Conservation (phyloP, 2,797 vertebrate genomes). For the Leptoclinus maculatus region DNA sequence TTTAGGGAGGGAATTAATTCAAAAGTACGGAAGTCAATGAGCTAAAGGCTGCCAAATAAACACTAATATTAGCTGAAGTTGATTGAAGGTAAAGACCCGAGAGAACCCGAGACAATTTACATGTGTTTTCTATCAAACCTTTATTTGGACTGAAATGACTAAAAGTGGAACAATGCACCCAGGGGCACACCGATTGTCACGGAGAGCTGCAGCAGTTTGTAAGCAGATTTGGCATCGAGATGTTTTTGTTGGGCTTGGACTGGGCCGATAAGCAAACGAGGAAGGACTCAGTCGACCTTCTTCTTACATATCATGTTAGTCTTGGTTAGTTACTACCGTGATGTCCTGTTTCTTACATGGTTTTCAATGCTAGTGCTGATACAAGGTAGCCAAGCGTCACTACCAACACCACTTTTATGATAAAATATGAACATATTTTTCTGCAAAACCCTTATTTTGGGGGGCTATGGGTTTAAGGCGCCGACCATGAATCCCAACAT, state of each 20-base stretch:
- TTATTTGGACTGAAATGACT: background rate
- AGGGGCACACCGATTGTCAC: background rate
- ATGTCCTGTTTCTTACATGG: no score
- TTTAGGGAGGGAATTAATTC: background rate
- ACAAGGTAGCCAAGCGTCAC: background rate
- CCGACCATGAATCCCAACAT: no score
- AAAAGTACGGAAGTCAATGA: background rate
- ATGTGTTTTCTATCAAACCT: background rate
- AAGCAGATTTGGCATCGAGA: background rate
- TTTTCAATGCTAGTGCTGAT: background rate
- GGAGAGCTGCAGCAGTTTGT: background rate
- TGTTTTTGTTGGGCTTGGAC: conserved; percentile 10
- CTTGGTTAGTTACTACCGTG: background rate
- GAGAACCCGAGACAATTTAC: background rate
- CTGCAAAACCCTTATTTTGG: no score
- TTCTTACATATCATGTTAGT: background rate
- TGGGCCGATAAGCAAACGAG: conserved; percentile 26
- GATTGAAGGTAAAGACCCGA: background rate
- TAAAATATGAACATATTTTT: background rate
- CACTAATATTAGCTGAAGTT: background rate
- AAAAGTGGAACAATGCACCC: background rate
- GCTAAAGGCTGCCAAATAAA: background rate
- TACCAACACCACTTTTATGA: background rate
- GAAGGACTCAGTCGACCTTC: background rate
- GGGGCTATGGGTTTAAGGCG: no score